Evolutionary conservation across 2,113 vertebrate species (phyloP).

Genomic region (Misgurnus mizolepis): DNA sequence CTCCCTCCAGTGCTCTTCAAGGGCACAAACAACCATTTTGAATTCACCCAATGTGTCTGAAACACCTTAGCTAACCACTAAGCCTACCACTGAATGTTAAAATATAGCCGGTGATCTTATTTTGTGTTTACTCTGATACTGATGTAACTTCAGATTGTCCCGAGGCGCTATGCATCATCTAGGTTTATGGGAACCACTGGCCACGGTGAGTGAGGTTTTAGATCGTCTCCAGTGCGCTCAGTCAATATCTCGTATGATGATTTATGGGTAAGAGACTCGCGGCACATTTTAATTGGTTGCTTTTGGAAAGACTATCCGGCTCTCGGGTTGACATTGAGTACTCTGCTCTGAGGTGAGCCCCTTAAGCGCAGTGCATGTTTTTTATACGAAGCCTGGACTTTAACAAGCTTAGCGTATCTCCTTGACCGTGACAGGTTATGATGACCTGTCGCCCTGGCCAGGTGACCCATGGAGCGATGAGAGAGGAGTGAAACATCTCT

Average conservation of each 20-base stretch:
- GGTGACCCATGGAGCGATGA: conserved; percentile 7
- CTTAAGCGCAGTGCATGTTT: not conserved
- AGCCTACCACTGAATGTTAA: not conserved
- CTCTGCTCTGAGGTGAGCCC: conserved; percentile 22
- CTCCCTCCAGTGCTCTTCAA: too few species aligned
- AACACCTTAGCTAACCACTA: too few species aligned
- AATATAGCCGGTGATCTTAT: not conserved
- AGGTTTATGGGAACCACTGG: conserved; percentile 6
- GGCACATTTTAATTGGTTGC: not conserved
- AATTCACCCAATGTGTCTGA: too few species aligned
- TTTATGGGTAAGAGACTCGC: conserved; percentile 13
- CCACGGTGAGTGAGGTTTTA: not conserved
- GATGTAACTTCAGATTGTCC: not conserved
- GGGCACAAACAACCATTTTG: too few species aligned
- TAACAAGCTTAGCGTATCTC: not conserved
- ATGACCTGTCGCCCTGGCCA: conserved; percentile 17
- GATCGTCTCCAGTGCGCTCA: not conserved
- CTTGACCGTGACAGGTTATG: conserved; percentile 18
- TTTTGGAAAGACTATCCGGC: conserved; percentile 9
- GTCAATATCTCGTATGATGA: conserved; percentile 18
- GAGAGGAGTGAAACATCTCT: not conserved
- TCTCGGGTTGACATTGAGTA: conserved; percentile 5
- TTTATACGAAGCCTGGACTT: conserved; percentile 30
- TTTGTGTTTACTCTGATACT: conserved; percentile 21
- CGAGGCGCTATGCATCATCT: not conserved